Evolutionary conservation across 1,140 invertebrate genomes (phyloP), one percentile per base, ranked within the genome.

Genomic region (Berghia stephanieae): DNA sequence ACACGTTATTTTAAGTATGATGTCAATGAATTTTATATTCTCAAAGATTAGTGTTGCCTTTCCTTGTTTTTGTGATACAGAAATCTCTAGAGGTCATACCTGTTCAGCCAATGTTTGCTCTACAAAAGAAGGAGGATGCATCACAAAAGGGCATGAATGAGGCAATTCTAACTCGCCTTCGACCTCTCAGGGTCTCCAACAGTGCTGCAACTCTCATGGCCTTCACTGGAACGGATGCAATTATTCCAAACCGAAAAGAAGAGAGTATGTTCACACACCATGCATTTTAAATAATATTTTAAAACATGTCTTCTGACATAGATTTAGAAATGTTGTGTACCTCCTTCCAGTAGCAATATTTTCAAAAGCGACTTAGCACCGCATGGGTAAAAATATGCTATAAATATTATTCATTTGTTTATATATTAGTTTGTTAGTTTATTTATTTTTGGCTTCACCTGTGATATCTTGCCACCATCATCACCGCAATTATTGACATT

Each of bases 111-210:
- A 46, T 83, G 24, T 36, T 86, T 16, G 81, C 68, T 10, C 79
- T 89, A 36, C 81, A 81, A 21, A 84, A 86, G 42, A 88, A 87
- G 70, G 88, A 89, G 67, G 88, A 88, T 34, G 43, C 74, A 10
- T 75, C 68, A 36, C 68, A 77, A 3, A 87, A 87, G 78, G 66
- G 80, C n/a, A 40, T 88, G 0, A 89, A 85, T 79, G 88, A 89
- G 43, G 83, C 83, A 21, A 75, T 89, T 18, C 69, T 89, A 67
- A 82, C 86, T 24, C 80, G 84, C 27, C 80, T 88, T 44, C 82
- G 87, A 5, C 87, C 87, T 1, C 84, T 86, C 69, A 78, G 86
- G 40, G 80, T 83, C 10, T 84, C 84, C 55, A 77, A 84, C 52
- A 79, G 85, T 52, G 82, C 85, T 34, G 84, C 86, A 0, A 86